phyloP scores from a whole-genome alignment of 2,888 invertebrate species.

The Suillia variegata region DNA sequence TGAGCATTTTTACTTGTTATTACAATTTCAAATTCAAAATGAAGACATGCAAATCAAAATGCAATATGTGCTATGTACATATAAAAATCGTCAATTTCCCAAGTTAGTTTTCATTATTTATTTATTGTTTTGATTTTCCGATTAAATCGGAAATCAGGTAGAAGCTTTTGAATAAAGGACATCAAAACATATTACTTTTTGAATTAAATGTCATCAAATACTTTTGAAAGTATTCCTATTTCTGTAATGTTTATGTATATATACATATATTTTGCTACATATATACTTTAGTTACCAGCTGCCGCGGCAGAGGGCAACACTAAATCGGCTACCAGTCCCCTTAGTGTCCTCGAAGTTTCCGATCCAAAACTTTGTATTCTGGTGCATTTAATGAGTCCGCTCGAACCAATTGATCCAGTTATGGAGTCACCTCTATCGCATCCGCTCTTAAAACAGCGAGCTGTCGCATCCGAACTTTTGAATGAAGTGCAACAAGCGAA shows the following conservation, averaged over 20 bases:
- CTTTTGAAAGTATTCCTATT: not conserved
- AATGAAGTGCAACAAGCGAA: conserved; percentile 73
- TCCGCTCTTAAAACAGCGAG: conserved; percentile 78
- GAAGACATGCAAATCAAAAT: too few relatives aligned
- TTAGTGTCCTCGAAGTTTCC: conserved; percentile 81
- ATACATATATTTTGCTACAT: not conserved
- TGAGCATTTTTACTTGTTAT: too few relatives aligned
- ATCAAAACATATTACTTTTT: too few relatives aligned
- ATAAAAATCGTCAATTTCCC: too few relatives aligned
- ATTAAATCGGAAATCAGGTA: too few relatives aligned
- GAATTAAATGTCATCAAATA: too few relatives aligned
- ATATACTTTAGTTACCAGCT: not conserved
- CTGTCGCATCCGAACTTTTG: conserved; percentile 77
- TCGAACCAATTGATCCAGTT: conserved; percentile 84
- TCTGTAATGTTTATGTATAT: not conserved
- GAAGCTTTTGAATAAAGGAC: too few relatives aligned
- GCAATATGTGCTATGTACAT: too few relatives aligned
- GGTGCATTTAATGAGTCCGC: conserved; percentile 87
- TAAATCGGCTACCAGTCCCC: conserved; percentile 61
- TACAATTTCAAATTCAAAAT: too few relatives aligned
- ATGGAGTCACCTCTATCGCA: conserved; percentile 83
- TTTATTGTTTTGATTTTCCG: too few relatives aligned
- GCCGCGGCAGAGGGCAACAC: conserved; percentile 64
- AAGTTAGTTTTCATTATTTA: too few relatives aligned
- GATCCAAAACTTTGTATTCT: conserved; percentile 88